These are phyloP conservation scores for Microtus montanus DNA, from an alignment of 2,113 vertebrate genomes.

Conservation along the genomic window DNA sequence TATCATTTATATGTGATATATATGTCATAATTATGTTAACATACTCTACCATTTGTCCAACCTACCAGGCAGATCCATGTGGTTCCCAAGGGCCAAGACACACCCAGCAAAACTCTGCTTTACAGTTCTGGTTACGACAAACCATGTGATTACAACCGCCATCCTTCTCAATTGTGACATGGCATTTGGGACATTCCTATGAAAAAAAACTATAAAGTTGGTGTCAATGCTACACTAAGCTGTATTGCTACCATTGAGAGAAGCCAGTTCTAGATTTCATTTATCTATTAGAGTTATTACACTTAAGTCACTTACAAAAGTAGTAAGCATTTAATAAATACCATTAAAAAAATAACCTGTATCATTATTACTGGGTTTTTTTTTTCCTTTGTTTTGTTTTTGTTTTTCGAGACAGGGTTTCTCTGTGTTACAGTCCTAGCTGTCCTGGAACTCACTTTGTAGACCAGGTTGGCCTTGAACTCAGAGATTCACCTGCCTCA, in stretches of 20 bases:
- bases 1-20: background rate
- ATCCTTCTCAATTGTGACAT: slow-evolving; percentile 99
- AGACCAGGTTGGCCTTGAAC: too few species aligned
- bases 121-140: slow-evolving; percentile 99
- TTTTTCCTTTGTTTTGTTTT: too few species aligned
- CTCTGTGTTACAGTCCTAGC: too few species aligned
- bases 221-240: slow-evolving; percentile 77
- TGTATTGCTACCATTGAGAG: slow-evolving; percentile 66
- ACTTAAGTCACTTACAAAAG: slow-evolving; percentile 60
- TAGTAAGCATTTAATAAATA: slow-evolving; percentile 31
- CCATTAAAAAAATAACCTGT: slow-evolving; percentile 40
- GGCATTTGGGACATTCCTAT: slow-evolving; percentile 99
- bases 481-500: too few species aligned
- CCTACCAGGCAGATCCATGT: slow-evolving; percentile 98
- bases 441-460: too few species aligned
- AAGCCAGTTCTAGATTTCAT: slow-evolving; percentile 51
- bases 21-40: slow-evolving; percentile 59
- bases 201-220: slow-evolving; percentile 78
- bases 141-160: slow-evolving; percentile 99
- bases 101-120: slow-evolving; percentile 99
- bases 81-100: slow-evolving; percentile 99
- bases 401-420: too few species aligned
- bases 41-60: slow-evolving; percentile 66
- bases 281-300: slow-evolving; percentile 48
- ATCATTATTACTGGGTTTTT: slow-evolving; percentile 9